Conservation (phyloP, 2,797 vertebrate species). For the Macrochelys suwanniensis region DNA sequence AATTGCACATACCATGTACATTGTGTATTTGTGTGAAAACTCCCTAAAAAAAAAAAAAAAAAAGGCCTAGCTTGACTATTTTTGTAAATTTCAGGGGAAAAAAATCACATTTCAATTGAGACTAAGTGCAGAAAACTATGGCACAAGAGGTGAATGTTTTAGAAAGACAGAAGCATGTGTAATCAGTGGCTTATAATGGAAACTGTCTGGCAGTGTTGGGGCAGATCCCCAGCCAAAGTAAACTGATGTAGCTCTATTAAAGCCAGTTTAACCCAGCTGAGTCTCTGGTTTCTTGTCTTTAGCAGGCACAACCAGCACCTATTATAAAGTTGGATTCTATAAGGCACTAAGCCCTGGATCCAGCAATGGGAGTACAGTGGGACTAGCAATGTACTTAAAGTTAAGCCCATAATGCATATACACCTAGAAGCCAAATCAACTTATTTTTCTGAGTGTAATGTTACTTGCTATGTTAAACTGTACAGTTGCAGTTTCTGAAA, state of each 20-base stretch:
- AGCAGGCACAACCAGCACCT: not conserved
- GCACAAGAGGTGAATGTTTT: not conserved
- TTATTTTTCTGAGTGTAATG: conserved; percentile 28
- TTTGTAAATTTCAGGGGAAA: fast-evolving
- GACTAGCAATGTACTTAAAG: not conserved
- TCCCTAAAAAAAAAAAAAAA: not conserved
- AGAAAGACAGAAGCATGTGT: not conserved
- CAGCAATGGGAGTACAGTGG: not conserved
- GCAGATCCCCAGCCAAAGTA: not conserved
- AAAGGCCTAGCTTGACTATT: not conserved
- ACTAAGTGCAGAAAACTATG: not conserved
- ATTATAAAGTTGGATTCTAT: not conserved
- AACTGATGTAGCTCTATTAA: not conserved
- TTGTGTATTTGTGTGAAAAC: not conserved
- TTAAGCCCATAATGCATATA: not conserved
- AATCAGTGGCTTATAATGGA: not conserved
- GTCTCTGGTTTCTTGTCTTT: not conserved
- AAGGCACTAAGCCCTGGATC: not conserved
- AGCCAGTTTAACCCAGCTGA: not conserved
- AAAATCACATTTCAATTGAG: not conserved
- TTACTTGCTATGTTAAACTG: not conserved
- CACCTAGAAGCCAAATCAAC: not conserved
- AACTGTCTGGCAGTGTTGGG: not conserved
- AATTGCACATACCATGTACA: not conserved
- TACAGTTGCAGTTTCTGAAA: fast-evolving